Base-by-base conservation (phyloP, 2,113 vertebrate genomes). In the Bathybates hornii region DNA sequence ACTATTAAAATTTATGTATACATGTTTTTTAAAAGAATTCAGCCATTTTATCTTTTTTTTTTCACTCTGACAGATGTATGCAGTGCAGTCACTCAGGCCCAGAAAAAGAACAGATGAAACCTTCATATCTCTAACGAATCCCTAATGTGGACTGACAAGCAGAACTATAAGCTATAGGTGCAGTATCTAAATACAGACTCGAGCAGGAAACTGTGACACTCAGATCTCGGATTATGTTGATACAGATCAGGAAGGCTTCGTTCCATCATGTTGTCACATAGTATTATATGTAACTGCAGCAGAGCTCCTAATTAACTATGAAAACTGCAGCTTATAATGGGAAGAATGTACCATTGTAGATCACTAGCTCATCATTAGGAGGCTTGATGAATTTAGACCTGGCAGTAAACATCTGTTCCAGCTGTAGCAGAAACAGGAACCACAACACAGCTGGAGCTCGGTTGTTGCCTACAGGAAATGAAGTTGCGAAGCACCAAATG, bases 361-460 rank as follows among this genome's bases (percentile, higher is more conserved):
- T 87, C 45, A 88, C 63, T 71, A 81, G 63, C 86, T 88, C 71
- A 73, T 89, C 57, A 45, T 45, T 43, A 38, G 56, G 36, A 88
- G 16, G 54, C 56, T 66, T 73, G 57, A 85, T 86, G 59, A 61
- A 91, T 91, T 83, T 80, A 83, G 24, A 81, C 53, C 63, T 73
- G 41, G 79, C 79, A 89, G 43, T 79, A 68, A 90, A 85, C 82
- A 84, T 88, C 81, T 91, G 83, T 84, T 78, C 29, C 56, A 83
- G 73, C 80, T 76, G 34, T 27, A 36, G 48, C 21, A 82, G 63
- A 81, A 84, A 80, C 7, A 4, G 21, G 43, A 90, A 57, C 19
- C 13, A 10, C 27, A 53, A 21, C 68, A 76, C 85, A 90, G 83
- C 85, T 92, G 82, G 52, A 84, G 5, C 50, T 86, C 9, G 59